Evolutionary conservation across 2,797 vertebrate species (phyloP).

Genomic region (Cyclura pinguis): DNA sequence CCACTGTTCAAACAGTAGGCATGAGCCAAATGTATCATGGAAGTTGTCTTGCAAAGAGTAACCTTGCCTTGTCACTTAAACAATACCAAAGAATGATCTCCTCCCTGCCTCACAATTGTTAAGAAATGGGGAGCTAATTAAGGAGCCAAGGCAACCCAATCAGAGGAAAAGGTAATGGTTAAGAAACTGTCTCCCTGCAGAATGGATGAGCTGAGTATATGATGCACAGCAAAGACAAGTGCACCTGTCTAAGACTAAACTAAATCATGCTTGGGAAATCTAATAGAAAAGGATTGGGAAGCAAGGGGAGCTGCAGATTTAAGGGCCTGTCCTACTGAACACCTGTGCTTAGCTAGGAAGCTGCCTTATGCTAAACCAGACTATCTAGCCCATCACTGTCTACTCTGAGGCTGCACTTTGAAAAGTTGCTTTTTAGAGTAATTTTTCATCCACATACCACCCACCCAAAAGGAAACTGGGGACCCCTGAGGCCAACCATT

Average conservation of each 20-base stretch:
- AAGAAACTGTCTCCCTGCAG: background rate
- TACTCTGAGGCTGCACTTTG: no score
- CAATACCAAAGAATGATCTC: background rate
- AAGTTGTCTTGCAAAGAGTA: background rate
- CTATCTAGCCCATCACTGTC: background rate
- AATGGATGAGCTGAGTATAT: background rate
- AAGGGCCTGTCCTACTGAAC: background rate
- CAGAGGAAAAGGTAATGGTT: background rate
- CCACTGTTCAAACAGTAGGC: background rate
- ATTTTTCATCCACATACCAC: background rate
- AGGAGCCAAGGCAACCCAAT: background rate
- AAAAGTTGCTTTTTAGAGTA: no score
- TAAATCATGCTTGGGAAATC: background rate
- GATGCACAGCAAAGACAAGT: background rate
- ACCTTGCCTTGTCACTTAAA: background rate
- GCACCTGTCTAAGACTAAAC: background rate
- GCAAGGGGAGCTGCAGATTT: background rate
- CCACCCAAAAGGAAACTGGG: no score
- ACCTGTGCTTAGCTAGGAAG: background rate
- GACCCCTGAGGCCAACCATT: no score
- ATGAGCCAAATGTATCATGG: background rate
- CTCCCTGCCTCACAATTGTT: background rate
- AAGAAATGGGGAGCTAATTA: constrained; percentile 4
- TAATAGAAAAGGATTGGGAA: background rate
- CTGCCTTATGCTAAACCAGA: background rate